Conservation (phyloP, 1,140 invertebrate genomes). For the Bombus terrestris region DNA sequence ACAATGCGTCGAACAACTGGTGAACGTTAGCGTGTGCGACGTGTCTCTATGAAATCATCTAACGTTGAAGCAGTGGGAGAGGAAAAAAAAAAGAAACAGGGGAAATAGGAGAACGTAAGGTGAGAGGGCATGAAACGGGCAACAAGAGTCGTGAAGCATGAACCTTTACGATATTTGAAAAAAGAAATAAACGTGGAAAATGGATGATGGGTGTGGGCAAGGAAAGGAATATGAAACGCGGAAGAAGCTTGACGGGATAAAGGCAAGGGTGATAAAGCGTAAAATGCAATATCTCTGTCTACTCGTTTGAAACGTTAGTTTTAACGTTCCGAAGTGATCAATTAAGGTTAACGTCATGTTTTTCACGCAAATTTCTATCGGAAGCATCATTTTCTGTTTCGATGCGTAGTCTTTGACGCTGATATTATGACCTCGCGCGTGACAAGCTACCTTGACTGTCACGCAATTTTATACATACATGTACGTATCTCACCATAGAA, state of each 20-base stretch:
- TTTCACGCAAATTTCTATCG: neutral
- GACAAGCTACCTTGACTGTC: no score
- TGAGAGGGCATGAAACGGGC: conserved; percentile 34
- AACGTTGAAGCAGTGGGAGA: neutral
- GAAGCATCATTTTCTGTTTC: neutral
- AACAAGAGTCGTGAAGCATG: conserved; percentile 51
- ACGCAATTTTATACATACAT: no score
- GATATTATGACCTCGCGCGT: no score
- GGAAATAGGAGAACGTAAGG: neutral
- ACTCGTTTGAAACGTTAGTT: neutral
- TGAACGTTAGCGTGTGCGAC: neutral
- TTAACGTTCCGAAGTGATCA: neutral
- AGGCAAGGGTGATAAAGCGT: neutral
- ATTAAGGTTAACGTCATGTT: neutral
- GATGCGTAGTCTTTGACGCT: no score
- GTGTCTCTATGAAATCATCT: no score
- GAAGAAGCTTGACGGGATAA: neutral
- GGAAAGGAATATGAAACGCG: conserved; percentile 19
- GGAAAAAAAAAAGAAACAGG: no score
- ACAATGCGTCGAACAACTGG: neutral
- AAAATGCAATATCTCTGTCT: conserved; percentile 16
- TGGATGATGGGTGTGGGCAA: conserved; percentile 38
- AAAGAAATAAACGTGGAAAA: conserved; percentile 55
- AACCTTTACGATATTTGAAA: conserved; percentile 76
- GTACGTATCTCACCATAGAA: no score